Percentiles rank a stretch among this genome's conserved stretches.
Conservation (phyloP, 2,888 invertebrate genomes). For the Aporophyla nigra region DNA sequence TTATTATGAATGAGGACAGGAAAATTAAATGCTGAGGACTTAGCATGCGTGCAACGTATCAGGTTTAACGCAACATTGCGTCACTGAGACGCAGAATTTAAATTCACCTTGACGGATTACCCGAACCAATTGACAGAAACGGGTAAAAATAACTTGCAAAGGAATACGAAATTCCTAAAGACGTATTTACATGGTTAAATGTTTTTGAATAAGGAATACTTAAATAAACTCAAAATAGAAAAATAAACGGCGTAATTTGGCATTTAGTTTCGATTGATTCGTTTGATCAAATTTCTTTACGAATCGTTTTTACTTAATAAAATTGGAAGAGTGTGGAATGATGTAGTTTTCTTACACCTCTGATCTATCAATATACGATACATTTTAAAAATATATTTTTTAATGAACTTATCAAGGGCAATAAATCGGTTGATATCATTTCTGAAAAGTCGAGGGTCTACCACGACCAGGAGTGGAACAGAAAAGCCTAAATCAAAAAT, state of each 20-base stretch:
- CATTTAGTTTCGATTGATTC: neutral
- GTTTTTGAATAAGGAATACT: neutral
- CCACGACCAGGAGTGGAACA: constrained; percentile 4
- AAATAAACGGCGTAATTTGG: neutral
- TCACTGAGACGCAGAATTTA: constrained; percentile 3
- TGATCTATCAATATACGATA: neutral
- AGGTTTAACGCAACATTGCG: constrained; percentile 17
- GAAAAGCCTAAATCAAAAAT: constrained; percentile 33
- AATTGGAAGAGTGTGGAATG: neutral
- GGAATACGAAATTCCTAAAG: neutral
- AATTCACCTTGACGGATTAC: constrained; percentile 33
- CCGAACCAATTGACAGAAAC: constrained; percentile 9
- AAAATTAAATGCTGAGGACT: constrained; percentile 35
- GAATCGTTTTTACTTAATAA: neutral
- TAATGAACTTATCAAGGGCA: neutral
- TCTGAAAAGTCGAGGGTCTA: constrained; percentile 37
- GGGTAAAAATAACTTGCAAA: constrained; percentile 2
- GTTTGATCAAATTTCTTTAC: neutral
- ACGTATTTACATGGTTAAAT: neutral
- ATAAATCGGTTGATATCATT: constrained; percentile 50
- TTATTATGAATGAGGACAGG: constrained; percentile 52
- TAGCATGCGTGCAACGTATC: constrained; percentile 28
- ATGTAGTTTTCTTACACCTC: neutral
- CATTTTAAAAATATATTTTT: neutral
- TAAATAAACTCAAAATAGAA: neutral